A percentile compares a stretch with the other conserved stretches of the same genome.
These are phyloP conservation scores for Myiotriccus ornatus DNA, from an alignment of 2,797 vertebrate genomes.

Conservation along the genomic window DNA sequence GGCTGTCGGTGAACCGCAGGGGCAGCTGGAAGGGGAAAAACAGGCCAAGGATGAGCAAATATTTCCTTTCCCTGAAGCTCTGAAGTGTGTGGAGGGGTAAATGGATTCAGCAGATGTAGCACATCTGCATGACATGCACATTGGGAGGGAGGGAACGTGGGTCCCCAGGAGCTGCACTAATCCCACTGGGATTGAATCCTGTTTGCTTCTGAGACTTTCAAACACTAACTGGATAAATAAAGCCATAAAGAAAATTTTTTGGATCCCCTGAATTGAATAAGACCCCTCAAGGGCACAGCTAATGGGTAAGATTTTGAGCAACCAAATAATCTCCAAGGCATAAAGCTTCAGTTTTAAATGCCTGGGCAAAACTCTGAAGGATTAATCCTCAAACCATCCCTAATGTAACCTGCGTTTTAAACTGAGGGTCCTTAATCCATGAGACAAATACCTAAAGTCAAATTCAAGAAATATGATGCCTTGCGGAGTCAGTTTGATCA, in stretches of 20 bases:
- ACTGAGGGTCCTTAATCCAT: not conserved
- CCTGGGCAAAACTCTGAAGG: not conserved
- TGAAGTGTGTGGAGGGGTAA: not conserved
- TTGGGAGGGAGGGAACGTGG: not conserved
- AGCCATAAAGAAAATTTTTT: not conserved
- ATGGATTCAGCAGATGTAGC: not conserved
- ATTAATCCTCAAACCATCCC: not conserved
- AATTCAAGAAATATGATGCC: not conserved
- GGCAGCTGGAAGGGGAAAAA: slow-evolving; percentile 82
- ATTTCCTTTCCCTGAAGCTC: not conserved
- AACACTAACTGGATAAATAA: not conserved
- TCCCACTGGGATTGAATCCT: not conserved
- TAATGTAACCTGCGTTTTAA: not conserved
- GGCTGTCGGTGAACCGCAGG: slow-evolving; percentile 87
- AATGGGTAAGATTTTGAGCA: not conserved
- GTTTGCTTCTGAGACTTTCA: not conserved
- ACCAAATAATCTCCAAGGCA: not conserved
- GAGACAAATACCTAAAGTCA: not conserved
- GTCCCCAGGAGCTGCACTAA: not conserved
- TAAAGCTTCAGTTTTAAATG: not conserved
- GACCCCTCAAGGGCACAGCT: not conserved
- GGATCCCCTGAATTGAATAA: not conserved
- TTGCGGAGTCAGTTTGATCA: not conserved
- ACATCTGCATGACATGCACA: accelerated
- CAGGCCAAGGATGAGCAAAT: not conserved